Base-by-base conservation (phyloP, 2,113 vertebrate genomes). In the Actinemys pallida region DNA sequence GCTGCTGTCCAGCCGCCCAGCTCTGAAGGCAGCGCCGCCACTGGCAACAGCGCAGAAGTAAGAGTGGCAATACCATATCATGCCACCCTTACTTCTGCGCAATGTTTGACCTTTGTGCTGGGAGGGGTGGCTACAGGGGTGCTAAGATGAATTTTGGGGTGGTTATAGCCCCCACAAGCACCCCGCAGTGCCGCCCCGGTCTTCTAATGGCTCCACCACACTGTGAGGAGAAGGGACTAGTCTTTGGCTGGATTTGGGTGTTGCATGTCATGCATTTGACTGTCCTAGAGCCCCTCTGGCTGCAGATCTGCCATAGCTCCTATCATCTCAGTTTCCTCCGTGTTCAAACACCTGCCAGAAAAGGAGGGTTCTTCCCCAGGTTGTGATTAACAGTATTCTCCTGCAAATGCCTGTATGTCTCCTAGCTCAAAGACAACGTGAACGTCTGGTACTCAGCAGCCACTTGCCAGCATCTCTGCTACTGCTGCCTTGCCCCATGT, bases 161-260 rank as follows among this genome's bases (percentile, higher is more conserved):
- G 57, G 4, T 11, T 57, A 27, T 57, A 27, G 57, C 57, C 27
- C 25, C 57, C 24, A 59, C 5, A 59, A 59, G 57, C 5, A 59
- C 57, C 57, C 56, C 24, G 11, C 27, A 12, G 10, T 10, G 56
- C 65, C 8, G n/a, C n/a, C 62, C 31, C 62, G 8, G 12, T 0
- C 39, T 69, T 45, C 39, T 81, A 25, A 0, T 42, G 78, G 27
- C 27, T 1, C 0, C 3, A 7, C 14, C 1, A 0, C 9, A 24
- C n/a, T 78, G 42, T 13, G 39, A 42, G 10, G 69, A 22, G 19
- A 75, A 24, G 72, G 24, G 72, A 45, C 39, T 39, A 75, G 69
- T 42, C n/a, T 76, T 72, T 49, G 57, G 29, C 57, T 62, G 57
- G 57, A 62, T 31, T 12, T 65, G 62, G 62, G 13, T 35, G 31